These are phyloP conservation scores for Typhlichthys subterraneus DNA, from an alignment of 2,797 vertebrate genomes.

Conservation along the genomic window DNA sequence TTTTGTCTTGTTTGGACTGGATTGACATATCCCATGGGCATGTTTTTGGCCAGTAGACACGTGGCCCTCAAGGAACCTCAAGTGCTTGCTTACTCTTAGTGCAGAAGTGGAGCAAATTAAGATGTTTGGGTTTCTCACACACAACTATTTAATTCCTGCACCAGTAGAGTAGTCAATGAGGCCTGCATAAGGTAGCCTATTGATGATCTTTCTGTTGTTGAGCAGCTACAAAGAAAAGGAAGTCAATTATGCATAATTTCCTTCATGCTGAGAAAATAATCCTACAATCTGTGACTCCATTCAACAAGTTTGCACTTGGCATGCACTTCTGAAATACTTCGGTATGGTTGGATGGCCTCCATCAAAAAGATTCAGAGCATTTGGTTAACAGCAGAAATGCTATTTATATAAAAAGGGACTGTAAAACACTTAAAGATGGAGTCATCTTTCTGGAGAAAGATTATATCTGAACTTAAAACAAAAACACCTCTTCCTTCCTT, in stretches of 20 bases:
- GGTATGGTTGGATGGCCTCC: too few relatives aligned
- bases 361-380: too few relatives aligned
- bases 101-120: conserved; percentile 10
- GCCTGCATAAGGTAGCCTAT: conserved; percentile 20
- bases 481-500: too few relatives aligned
- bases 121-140: conserved; percentile 18
- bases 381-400: too few relatives aligned
- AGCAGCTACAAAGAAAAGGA: conserved; percentile 28
- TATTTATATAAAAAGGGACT: too few relatives aligned
- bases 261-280: conserved; percentile 17
- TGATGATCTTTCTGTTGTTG: conserved; percentile 41
- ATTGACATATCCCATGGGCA: conserved; percentile 29
- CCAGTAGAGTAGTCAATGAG: conserved; percentile 28
- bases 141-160: background rate
- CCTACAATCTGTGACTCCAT: conserved; percentile 18
- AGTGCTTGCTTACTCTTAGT: conserved; percentile 11
- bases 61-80: conserved; percentile 30
- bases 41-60: conserved; percentile 7
- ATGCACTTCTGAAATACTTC: background rate
- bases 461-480: too few relatives aligned
- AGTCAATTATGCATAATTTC: conserved; percentile 52
- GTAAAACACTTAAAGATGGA: too few relatives aligned
- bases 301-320: conserved; percentile 30
- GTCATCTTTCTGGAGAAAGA: too few relatives aligned
- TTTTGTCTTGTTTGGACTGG: conserved; percentile 15